These are phyloP conservation scores for Neodontobutis hainanensis DNA, from an alignment of 2,113 vertebrate genomes.

Conservation along the genomic window DNA sequence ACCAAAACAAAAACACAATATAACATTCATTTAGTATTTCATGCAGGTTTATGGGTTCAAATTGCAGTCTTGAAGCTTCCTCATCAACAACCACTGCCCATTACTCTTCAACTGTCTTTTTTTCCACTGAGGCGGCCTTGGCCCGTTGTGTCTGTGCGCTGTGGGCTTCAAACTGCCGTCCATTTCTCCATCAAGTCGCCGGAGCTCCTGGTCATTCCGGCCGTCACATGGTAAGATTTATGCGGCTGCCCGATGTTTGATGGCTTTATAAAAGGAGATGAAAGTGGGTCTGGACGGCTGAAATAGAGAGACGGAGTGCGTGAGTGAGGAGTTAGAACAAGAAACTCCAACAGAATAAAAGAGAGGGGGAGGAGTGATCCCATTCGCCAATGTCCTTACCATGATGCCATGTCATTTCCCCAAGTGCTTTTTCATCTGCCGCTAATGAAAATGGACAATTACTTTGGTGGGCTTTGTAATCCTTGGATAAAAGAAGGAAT, in stretches of 20 bases:
- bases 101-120: not conserved
- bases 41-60: not conserved
- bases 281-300: slow-evolving; percentile 55
- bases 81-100: not conserved
- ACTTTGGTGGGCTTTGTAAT: slow-evolving; percentile 18
- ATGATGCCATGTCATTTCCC: slow-evolving; percentile 13
- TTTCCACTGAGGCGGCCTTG: slow-evolving; percentile 24
- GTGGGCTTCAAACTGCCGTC: slow-evolving; percentile 16
- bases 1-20: too few species aligned
- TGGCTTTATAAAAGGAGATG: slow-evolving; percentile 66
- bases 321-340: slow-evolving; percentile 4
- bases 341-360: slow-evolving; percentile 21
- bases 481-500: slow-evolving; percentile 12
- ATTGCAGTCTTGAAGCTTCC: not conserved
- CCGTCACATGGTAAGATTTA: slow-evolving; percentile 59
- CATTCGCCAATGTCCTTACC: slow-evolving; percentile 1
- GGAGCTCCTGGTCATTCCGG: slow-evolving; percentile 47
- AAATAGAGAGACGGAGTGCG: slow-evolving; percentile 1
- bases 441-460: slow-evolving; percentile 32
- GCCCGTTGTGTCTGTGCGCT: slow-evolving; percentile 10
- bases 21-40: too few species aligned
- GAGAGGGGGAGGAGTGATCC: slow-evolving; percentile 4
- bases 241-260: slow-evolving; percentile 61
- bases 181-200: slow-evolving; percentile 29
- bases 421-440: slow-evolving; percentile 29